Evolutionary conservation across 2,113 vertebrate species (phyloP).

Genomic region (Etheostoma cragini): DNA sequence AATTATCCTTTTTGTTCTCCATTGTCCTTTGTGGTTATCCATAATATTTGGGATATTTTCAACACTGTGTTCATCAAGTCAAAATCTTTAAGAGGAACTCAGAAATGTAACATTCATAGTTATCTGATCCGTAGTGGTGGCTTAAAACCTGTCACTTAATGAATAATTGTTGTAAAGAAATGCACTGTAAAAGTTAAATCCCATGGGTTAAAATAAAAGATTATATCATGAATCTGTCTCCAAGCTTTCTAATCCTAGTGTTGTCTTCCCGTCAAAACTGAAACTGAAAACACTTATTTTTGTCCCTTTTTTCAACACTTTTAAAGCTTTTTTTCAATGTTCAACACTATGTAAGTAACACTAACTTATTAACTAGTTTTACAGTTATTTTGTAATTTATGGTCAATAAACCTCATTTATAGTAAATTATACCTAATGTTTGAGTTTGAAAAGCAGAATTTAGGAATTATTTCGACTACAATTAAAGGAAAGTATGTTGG

Average conservation of each 20-base stretch:
- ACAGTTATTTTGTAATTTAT: too few relatives aligned
- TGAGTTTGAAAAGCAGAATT: too few relatives aligned
- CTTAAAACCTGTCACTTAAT: slow-evolving; percentile 82
- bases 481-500: too few relatives aligned
- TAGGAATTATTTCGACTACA: too few relatives aligned
- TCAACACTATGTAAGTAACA: too few relatives aligned
- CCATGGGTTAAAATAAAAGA: slow-evolving; percentile 86
- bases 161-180: slow-evolving; percentile 86
- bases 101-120: slow-evolving; percentile 82
- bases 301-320: too few relatives aligned
- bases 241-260: not conserved
- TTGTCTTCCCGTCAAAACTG: too few relatives aligned
- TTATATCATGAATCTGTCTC: slow-evolving; percentile 71
- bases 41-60: slow-evolving; percentile 65
- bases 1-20: slow-evolving; percentile 59
- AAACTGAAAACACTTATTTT: too few relatives aligned
- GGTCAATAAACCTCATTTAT: too few relatives aligned
- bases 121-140: slow-evolving; percentile 83
- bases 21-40: slow-evolving; percentile 50
- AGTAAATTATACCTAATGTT: too few relatives aligned
- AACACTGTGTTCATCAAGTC: slow-evolving; percentile 77
- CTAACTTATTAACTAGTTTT: too few relatives aligned
- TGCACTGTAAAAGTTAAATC: slow-evolving; percentile 87
- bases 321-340: too few relatives aligned
- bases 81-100: slow-evolving; percentile 71